Evolutionary conservation across 2,113 vertebrate genomes (phyloP), one percentile per base, ranked within the genome.

Genomic region (Elephantulus edwardii): DNA sequence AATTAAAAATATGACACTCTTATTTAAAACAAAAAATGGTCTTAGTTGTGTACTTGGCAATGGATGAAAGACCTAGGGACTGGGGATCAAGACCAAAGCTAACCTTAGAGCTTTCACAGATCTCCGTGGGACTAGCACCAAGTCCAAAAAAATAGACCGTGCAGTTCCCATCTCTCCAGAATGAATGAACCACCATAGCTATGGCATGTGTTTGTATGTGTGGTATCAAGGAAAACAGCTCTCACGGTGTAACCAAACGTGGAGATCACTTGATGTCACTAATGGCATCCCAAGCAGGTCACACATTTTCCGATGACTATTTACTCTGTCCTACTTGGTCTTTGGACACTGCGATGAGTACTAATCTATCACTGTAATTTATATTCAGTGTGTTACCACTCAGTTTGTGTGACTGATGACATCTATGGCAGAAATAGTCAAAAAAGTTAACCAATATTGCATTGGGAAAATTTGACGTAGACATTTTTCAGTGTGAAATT

Each of bases 261-360:
- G 7, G 6, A 46, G 30, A 52, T 52, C 6, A 44, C 12, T 22
- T 83, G 16, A 50, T 24, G 19, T 24, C 28, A 48, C 8, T 12
- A 68, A 16, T 84, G 85, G 26, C 6, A 90, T 40, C 26, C n/a
- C 35, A 91, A 84, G 17, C 3, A 46, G 62, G 35, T 24, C 58
- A 64, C 17, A 71, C 12, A 40, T 4, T 83, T 66, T 44, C 48
- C 22, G 89, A 78, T 42, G 81, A 46, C 11, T 78, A 46, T 62
- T 33, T 19, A 52, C 68, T 93, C 6, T 19, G 84, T 92, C 42
- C 10, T 62, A 52, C 56, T 12, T 30, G 33, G 11, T 48, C 33
- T 19, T 62, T 62, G 30, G 44, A 77, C 72, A 72, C n/a, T 82
- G 33, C 46, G 50, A n/a, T 92, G 30, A 84, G 84, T 88, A 81